Evolutionary conservation across 2,888 invertebrate species (phyloP), one percentile per base, ranked within the genome.

Genomic region (Erebia palarica): DNA sequence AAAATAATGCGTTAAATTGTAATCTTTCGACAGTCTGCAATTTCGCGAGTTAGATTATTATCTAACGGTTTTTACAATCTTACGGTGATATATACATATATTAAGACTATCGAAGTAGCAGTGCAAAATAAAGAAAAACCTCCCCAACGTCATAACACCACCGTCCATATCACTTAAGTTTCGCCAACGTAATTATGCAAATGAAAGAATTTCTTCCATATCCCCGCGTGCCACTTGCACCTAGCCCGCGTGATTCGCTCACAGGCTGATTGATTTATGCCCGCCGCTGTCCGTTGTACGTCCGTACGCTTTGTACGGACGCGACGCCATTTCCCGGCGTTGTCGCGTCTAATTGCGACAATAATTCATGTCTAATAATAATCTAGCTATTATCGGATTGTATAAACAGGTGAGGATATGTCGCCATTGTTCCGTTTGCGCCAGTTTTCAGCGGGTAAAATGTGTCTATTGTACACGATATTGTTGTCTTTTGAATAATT

Each of bases 311-410:
- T 75, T 77, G 79, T 78, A 75, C 77, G 75, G 75, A 75, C 78
- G 74, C 79, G 79, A 77, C 80, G 80, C 84, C 86, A 84, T 86
- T 88, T 89, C 89, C 89, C 88, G 78, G 73, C 78, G 75, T 83
- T 87, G 90, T 88, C 88, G 81, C 81, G 75, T 85, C 86, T 92
- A 92, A 92, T 92, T 92, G 91, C 91, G 74, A 85, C 83, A 76
- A 91, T 92, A 92, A 92, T 88, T 92, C 92, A 92, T 87, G 89
- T 87, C 88, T 87, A 88, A 89, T 89, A 88, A 88, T 91, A 90
- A 90, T 91, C 91, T 90, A 89, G 86, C 87, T 89, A 90, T 88
- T 89, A 90, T 90, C 89, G 86, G 87, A 85, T 83, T 84, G 82
- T 76, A 77, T 76, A 78, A 77, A 77, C 82, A 83, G 83, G 85